Conservation (phyloP, 92 coral and sea anemone genomes). For the Porites rus region DNA sequence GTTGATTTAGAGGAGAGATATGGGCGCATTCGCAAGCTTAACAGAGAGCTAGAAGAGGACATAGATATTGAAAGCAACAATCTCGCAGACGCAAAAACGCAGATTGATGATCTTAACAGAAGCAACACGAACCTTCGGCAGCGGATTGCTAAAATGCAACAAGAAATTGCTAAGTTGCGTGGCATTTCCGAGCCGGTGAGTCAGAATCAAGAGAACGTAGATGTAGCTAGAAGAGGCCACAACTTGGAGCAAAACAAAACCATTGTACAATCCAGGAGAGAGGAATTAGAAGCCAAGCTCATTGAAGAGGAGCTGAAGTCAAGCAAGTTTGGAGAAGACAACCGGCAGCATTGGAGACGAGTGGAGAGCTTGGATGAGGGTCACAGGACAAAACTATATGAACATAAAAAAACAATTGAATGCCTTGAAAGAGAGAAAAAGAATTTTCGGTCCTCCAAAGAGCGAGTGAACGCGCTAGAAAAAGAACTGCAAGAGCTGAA, state of each 20-base stretch:
- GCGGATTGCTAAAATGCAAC: constrained; percentile 27
- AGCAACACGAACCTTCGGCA: constrained; percentile 23
- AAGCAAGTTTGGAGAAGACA: constrained; percentile 41
- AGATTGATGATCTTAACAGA: constrained; percentile 29
- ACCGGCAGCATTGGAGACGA: background rate
- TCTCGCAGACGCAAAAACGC: constrained; percentile 26
- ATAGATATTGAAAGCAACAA: constrained; percentile 31
- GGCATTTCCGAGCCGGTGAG: background rate
- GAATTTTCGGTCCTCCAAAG: constrained; percentile 3
- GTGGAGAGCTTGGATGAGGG: constrained; percentile 16
- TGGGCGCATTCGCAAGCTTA: constrained; percentile 32
- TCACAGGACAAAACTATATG: background rate
- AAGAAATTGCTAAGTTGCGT: constrained; percentile 28
- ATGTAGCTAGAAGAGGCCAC: background rate
- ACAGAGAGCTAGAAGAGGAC: constrained; percentile 58
- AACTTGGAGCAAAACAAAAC: constrained; percentile 21
- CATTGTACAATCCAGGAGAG: constrained; percentile 24
- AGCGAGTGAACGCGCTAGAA: constrained; percentile 31
- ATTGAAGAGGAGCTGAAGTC: constrained; percentile 30
- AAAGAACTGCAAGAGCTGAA: constrained; percentile 40
- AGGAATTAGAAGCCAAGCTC: constrained; percentile 49
- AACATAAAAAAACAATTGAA: background rate
- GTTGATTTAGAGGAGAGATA: constrained; percentile 49
- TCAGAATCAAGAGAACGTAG: constrained; percentile 14
- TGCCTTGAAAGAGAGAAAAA: constrained; percentile 31